phyloP scores from a whole-genome alignment of 2,113 vertebrate genomes.

The Zosterops pallidus region DNA sequence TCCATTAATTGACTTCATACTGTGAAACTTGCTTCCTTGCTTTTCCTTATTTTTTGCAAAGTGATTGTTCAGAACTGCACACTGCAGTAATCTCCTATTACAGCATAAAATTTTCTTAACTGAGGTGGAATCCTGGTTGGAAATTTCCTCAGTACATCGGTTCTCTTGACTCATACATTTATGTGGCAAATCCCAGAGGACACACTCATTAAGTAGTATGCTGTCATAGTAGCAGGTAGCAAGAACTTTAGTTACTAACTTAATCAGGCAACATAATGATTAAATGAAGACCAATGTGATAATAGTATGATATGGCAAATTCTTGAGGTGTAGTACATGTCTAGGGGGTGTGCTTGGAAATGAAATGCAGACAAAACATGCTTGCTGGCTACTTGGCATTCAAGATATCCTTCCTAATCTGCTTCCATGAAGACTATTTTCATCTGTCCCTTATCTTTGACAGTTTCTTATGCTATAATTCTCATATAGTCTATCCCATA shows the following conservation, averaged over 20 bases:
- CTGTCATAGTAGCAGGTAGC: neutral
- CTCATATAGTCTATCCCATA: neutral
- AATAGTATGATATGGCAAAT: neutral
- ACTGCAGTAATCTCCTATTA: neutral
- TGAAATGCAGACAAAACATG: neutral
- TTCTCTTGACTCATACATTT: neutral
- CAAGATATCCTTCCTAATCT: neutral
- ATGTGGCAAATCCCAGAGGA: neutral
- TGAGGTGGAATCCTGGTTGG: neutral
- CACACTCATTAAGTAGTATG: accelerated
- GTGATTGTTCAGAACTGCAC: neutral
- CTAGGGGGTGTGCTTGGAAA: neutral
- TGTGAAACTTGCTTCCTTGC: neutral
- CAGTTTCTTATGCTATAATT: neutral
- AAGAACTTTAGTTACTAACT: neutral
- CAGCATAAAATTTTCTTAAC: neutral
- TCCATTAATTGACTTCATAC: neutral
- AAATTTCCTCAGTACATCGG: neutral
- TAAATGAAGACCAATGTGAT: neutral
- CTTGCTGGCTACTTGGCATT: neutral
- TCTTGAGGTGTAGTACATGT: neutral
- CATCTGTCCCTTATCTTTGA: neutral
- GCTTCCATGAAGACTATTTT: neutral
- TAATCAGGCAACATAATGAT: neutral
- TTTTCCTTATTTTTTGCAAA: neutral